Conservation (phyloP, 2,888 invertebrate species). For the Acanthosepion pharaonis region DNA sequence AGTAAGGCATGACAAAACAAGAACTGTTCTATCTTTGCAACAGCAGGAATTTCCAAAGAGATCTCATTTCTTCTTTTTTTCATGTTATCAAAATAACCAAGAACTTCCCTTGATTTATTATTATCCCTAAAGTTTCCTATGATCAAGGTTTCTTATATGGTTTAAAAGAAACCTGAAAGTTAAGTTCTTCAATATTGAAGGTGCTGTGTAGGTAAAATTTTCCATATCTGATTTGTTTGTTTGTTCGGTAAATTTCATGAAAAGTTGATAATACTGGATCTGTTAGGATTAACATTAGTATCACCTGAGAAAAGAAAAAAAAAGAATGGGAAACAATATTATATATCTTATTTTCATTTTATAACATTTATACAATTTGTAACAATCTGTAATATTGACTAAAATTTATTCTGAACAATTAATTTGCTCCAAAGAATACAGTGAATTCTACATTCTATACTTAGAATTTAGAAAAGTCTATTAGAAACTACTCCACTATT, state of each 20-base stretch:
- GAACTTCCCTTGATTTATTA: background rate
- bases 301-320: background rate
- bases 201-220: background rate
- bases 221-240: background rate
- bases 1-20: background rate
- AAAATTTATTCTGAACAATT: no score
- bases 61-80: background rate
- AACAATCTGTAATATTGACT: no score
- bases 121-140: background rate
- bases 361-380: no score
- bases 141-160: background rate
- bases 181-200: background rate
- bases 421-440: no score
- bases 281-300: background rate
- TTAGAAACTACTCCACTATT: no score
- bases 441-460: no score
- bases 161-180: background rate
- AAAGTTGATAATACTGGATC: background rate
- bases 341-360: background rate
- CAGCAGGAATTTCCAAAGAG: background rate
- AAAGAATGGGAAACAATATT: background rate
- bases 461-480: no score
- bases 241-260: background rate
- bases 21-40: background rate
- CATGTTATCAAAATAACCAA: background rate